Conservation (phyloP, 2,888 invertebrate genomes). For the Conus canariensis region DNA sequence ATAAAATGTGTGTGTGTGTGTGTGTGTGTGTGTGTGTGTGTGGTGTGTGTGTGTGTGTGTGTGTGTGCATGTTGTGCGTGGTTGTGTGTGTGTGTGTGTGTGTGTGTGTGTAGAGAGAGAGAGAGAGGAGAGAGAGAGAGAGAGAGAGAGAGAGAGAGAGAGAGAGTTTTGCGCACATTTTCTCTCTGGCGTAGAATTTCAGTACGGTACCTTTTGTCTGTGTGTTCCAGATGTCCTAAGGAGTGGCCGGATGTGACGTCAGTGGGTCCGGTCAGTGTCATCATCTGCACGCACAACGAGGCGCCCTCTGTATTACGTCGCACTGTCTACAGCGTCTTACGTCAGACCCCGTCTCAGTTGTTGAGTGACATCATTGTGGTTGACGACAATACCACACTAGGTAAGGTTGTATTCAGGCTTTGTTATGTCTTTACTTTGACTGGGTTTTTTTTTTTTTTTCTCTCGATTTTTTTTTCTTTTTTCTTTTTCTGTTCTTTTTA, state of each 20-base stretch:
- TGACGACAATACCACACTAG: constrained; percentile 39
- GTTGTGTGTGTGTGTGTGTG: background rate
- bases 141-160: background rate
- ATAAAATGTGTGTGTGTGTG: background rate
- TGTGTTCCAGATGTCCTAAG: constrained; percentile 30
- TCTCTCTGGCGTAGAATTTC: too few relatives aligned
- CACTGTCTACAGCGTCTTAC: constrained; percentile 36
- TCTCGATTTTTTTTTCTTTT: background rate
- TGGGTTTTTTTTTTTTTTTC: background rate
- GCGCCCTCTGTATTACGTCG: constrained; percentile 37
- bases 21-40: background rate
- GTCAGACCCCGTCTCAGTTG: constrained; percentile 25
- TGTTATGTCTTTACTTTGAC: background rate
- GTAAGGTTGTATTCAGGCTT: background rate
- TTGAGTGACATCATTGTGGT: constrained; percentile 39
- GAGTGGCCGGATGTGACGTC: constrained; percentile 15
- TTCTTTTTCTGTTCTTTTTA: background rate
- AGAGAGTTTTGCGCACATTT: too few relatives aligned
- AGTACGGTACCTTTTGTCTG: too few relatives aligned
- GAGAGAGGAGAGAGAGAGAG: too few relatives aligned
- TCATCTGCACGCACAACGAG: constrained; percentile 43
- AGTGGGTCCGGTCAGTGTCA: constrained; percentile 30
- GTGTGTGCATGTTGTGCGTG: background rate
- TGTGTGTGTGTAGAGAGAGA: background rate
- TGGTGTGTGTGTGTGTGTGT: background rate